Percentiles rank a stretch among this genome's conserved stretches.
These are phyloP conservation scores for Xiphorhynchus erythropygius DNA, from an alignment of 2,797 vertebrate genomes.

Conservation along the genomic window DNA sequence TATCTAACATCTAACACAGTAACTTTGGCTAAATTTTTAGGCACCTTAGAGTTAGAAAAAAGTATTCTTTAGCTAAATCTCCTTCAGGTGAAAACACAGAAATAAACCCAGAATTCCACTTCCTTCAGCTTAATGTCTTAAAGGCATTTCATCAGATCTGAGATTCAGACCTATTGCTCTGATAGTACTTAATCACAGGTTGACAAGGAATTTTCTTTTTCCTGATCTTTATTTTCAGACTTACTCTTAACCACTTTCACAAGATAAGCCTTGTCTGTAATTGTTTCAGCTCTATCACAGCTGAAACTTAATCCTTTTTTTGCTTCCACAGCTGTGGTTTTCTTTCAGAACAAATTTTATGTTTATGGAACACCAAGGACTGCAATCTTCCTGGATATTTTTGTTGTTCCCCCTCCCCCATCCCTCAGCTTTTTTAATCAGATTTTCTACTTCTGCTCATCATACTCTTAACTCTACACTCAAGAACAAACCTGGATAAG, in stretches of 20 bases:
- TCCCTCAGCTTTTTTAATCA: not conserved
- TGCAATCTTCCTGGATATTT: not conserved
- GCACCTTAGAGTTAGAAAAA: not conserved
- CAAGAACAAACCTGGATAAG: not conserved
- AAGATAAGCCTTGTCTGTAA: not conserved
- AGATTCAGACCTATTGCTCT: not conserved
- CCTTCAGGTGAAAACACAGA: not conserved
- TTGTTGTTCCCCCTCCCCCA: not conserved
- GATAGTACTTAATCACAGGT: not conserved
- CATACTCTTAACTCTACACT: not conserved
- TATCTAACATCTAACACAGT: not conserved
- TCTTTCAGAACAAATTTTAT: slow-evolving; percentile 1
- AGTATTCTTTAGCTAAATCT: not conserved
- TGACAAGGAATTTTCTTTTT: not conserved
- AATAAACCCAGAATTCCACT: not conserved
- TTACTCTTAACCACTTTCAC: not conserved
- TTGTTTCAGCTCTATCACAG: not conserved
- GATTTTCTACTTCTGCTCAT: not conserved
- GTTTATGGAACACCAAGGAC: not conserved
- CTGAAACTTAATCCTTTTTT: slow-evolving; percentile 13
- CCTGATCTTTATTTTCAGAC: not conserved
- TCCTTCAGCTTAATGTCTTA: not conserved
- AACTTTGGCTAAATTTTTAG: not conserved
- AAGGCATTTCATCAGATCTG: not conserved
- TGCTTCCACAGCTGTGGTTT: not conserved